A percentile compares a stretch with the other conserved stretches of the same genome.
Conservation (phyloP, 1,140 invertebrate species). For the Periplaneta americana region DNA sequence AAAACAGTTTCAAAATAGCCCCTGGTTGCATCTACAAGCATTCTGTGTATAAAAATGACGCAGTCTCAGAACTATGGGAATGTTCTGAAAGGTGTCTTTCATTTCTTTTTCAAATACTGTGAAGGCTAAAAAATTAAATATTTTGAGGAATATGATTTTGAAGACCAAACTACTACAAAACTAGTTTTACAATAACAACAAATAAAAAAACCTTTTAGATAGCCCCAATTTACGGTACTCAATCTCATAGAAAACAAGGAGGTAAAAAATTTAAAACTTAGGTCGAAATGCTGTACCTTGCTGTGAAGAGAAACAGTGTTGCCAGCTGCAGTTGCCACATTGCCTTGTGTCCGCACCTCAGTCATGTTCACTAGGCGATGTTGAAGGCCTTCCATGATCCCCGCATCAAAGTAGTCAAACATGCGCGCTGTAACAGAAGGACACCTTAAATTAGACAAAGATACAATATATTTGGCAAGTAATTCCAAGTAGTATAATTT, state of each 20-base stretch:
- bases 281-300: slow-evolving; percentile 16
- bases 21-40: too few relatives aligned
- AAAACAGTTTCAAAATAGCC: too few relatives aligned
- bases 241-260: background rate
- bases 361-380: slow-evolving; percentile 56
- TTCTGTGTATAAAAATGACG: too few relatives aligned
- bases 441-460: background rate
- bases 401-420: slow-evolving; percentile 84
- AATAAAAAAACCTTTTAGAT: background rate
- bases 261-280: background rate
- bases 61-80: too few relatives aligned
- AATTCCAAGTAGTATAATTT: background rate
- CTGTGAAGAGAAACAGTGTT: slow-evolving; percentile 56
- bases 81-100: too few relatives aligned
- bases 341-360: slow-evolving; percentile 51
- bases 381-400: slow-evolving; percentile 81
- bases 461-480: background rate
- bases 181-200: background rate
- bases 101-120: too few relatives aligned
- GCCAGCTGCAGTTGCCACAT: slow-evolving; percentile 32
- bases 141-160: too few relatives aligned
- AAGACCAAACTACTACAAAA: too few relatives aligned
- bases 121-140: too few relatives aligned
- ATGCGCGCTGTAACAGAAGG: slow-evolving; percentile 57
- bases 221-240: too few relatives aligned